Percentiles rank a stretch among this genome's conserved stretches.
Evolutionary conservation across 1,140 invertebrate genomes (phyloP).

Genomic region (Aphidius ervi): DNA sequence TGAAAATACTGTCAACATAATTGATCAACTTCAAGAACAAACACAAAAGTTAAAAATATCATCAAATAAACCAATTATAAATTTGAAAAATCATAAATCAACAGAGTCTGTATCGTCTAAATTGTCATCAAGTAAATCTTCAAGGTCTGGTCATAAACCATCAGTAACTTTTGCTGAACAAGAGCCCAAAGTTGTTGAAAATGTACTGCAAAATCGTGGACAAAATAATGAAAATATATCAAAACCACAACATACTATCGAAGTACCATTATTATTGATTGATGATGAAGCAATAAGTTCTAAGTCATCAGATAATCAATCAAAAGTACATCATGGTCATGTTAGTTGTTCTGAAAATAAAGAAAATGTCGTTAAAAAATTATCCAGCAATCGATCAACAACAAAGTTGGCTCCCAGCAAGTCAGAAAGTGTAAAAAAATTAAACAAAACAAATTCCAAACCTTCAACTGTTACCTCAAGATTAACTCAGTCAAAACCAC

Average conservation of each 20-base stretch:
- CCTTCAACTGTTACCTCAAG: too few relatives aligned
- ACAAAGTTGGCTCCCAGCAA: too few relatives aligned
- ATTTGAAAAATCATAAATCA: not conserved
- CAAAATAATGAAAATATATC: not conserved
- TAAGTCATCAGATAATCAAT: too few relatives aligned
- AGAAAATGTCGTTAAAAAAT: not conserved
- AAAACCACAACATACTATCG: not conserved
- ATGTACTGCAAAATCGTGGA: not conserved
- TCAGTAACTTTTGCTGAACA: not conserved
- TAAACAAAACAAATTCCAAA: too few relatives aligned
- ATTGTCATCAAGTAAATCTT: not conserved
- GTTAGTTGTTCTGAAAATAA: not conserved
- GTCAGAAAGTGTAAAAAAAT: too few relatives aligned
- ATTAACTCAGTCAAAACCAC: not conserved
- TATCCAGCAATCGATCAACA: too few relatives aligned
- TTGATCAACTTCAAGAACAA: too few relatives aligned
- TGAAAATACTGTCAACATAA: too few relatives aligned
- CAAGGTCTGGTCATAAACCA: not conserved
- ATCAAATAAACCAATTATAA: not conserved
- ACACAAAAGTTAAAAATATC: too few relatives aligned
- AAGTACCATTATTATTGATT: not conserved
- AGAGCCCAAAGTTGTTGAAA: not conserved
- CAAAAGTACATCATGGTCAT: not conserved
- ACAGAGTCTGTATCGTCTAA: too few relatives aligned
- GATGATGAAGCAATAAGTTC: not conserved